Conservation (phyloP, 2,888 invertebrate species). For the Epicampocera succincta region DNA sequence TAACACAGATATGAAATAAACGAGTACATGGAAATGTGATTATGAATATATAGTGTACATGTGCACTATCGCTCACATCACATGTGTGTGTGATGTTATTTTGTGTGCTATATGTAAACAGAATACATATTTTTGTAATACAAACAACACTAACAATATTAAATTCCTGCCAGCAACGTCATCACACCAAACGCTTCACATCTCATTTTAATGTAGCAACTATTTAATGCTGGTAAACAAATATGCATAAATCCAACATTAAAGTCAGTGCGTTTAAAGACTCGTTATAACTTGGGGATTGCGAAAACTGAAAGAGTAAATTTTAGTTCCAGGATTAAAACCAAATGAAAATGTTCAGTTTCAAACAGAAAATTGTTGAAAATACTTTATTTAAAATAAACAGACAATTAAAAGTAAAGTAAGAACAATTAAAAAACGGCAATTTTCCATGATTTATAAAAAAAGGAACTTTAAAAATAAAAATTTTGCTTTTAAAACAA, state of each 20-base stretch:
- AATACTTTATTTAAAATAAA: too few relatives aligned
- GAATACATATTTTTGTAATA: not conserved
- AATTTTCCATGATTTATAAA: too few relatives aligned
- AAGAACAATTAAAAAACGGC: too few relatives aligned
- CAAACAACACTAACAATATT: slow-evolving; percentile 39
- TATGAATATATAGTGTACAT: not conserved
- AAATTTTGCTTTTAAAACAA: too few relatives aligned
- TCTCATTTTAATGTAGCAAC: not conserved
- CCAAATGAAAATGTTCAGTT: too few relatives aligned
- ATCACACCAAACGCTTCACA: slow-evolving; percentile 38
- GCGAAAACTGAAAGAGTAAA: too few relatives aligned
- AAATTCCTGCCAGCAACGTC: slow-evolving; percentile 40
- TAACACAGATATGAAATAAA: slow-evolving; percentile 3
- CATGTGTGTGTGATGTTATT: not conserved
- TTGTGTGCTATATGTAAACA: not conserved
- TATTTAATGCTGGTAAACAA: slow-evolving; percentile 4
- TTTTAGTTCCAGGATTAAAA: too few relatives aligned
- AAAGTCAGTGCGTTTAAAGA: not conserved
- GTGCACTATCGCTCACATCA: not conserved
- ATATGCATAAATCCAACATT: not conserved
- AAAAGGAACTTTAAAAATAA: too few relatives aligned
- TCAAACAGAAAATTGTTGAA: too few relatives aligned
- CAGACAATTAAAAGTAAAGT: too few relatives aligned
- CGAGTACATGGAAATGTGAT: too few relatives aligned
- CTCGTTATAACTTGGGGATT: too few relatives aligned